Conservation (phyloP, 2,113 vertebrate genomes). For the Ahaetulla prasina region DNA sequence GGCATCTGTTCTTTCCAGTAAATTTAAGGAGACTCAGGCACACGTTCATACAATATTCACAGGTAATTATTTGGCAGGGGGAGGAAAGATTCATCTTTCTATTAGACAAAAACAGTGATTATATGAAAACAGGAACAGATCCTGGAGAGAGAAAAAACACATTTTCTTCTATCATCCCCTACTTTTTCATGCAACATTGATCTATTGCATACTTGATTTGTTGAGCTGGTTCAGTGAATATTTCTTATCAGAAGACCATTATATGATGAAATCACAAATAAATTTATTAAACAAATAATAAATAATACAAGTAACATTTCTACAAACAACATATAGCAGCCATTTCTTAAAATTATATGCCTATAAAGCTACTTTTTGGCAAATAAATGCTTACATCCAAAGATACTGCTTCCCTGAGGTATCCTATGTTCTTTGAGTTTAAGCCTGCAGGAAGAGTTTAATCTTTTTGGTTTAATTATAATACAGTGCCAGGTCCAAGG, state of each 20-base stretch:
- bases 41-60: neutral
- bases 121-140: neutral
- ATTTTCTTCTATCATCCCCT: neutral
- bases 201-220: neutral
- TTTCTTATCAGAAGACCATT: neutral
- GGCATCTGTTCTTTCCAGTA: neutral
- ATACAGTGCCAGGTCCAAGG: neutral
- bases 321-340: neutral
- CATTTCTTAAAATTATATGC: neutral
- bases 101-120: neutral
- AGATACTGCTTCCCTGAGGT: neutral
- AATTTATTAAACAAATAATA: neutral
- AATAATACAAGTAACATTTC: neutral
- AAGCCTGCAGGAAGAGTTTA: neutral
- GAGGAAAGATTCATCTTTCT: neutral
- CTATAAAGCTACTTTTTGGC: neutral
- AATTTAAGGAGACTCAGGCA: neutral
- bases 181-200: neutral
- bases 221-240: neutral
- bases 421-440: neutral
- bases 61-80: neutral
- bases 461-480: conserved; percentile 5
- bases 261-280: neutral
- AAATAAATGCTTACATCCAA: neutral
- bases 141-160: neutral